Base-by-base conservation (phyloP, 2,113 vertebrate genomes). In the Macrotus californicus region DNA sequence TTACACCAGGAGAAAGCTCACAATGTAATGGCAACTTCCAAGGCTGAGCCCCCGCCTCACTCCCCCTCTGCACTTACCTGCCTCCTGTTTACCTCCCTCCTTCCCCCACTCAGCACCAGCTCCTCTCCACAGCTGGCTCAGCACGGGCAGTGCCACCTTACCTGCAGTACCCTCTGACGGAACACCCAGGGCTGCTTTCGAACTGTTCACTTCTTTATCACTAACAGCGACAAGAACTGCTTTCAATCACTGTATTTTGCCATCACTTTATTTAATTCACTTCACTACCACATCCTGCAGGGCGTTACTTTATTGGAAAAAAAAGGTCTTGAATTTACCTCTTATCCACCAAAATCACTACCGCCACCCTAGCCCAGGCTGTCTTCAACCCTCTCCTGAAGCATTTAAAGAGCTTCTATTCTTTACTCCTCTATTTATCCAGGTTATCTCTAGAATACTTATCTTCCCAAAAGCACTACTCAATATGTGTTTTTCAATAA, bases 381-480 rank as follows among this genome's bases (percentile, higher is more conserved):
- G 7, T 50, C 46, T 39, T 84, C 31, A 48, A 50, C 34, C 19
- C 22, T 29, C 11, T 73, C 72, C 29, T 43, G 4, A 79, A 56
- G 39, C 43, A 84, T 11, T 54, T 77, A 52, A 77, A 77, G 6
- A 67, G 11, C 13, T 43, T 77, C 67, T 48, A 26, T 24, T 41
- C 52, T 96, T 52, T 24, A 41, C 43, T 72, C 46, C 19, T 72
- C 29, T 59, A 10, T 31, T 61, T 48, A 89, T 10, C 75, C 36
- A 79, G 29, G 69, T 77, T 19, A 80, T 67, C 80, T 77, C 50
- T 29, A 61, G 16, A 77, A 89, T 19, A 91, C 4, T 46, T 56
- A 56, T 4, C 14, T 79, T 87, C 48, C 48, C 76, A 54, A 94
- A 94, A 90, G n/a, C 81, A 87, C 24, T 12, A 43, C 11, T 61